Evolutionary conservation across 2,113 vertebrate species (phyloP).

Genomic region (Cyanoderma ruficeps): DNA sequence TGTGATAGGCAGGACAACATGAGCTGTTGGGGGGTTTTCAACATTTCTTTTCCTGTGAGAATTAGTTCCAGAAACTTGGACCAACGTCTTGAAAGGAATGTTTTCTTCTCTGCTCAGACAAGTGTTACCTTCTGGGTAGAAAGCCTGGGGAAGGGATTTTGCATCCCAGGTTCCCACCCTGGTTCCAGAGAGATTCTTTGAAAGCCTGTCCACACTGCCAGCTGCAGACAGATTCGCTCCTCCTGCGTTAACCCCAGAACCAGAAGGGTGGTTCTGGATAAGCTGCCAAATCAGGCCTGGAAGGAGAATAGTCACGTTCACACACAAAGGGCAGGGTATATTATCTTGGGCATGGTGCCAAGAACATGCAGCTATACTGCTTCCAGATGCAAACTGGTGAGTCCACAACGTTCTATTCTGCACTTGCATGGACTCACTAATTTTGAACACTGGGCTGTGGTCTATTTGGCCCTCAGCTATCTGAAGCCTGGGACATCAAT

Average conservation of each 20-base stretch:
- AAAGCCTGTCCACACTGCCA: slow-evolving; percentile 52
- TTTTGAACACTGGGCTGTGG: neutral
- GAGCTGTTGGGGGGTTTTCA: neutral
- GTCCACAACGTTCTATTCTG: slow-evolving; percentile 3
- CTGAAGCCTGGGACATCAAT: neutral
- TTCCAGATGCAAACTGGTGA: slow-evolving; percentile 68
- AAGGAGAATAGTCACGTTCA: slow-evolving; percentile 62
- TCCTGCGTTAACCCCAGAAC: slow-evolving; percentile 45
- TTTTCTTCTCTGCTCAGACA: neutral
- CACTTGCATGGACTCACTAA: slow-evolving; percentile 27
- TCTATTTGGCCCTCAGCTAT: neutral
- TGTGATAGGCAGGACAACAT: neutral
- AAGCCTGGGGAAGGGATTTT: slow-evolving; percentile 16
- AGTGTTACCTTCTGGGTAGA: slow-evolving; percentile 38
- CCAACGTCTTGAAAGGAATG: slow-evolving; percentile 3
- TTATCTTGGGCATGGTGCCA: slow-evolving; percentile 31
- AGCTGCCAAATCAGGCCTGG: slow-evolving; percentile 54
- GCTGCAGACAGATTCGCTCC: slow-evolving; percentile 44
- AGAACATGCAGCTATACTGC: slow-evolving; percentile 60
- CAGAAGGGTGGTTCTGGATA: slow-evolving; percentile 52
- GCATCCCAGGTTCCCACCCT: slow-evolving; percentile 6
- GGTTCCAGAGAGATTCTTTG: slow-evolving; percentile 32
- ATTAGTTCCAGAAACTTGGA: slow-evolving; percentile 60
- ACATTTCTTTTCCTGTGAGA: slow-evolving; percentile 36
- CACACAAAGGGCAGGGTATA: slow-evolving; percentile 62